phyloP scores from a whole-genome alignment of 2,113 vertebrate species.

The Myotis lucifugus region DNA sequence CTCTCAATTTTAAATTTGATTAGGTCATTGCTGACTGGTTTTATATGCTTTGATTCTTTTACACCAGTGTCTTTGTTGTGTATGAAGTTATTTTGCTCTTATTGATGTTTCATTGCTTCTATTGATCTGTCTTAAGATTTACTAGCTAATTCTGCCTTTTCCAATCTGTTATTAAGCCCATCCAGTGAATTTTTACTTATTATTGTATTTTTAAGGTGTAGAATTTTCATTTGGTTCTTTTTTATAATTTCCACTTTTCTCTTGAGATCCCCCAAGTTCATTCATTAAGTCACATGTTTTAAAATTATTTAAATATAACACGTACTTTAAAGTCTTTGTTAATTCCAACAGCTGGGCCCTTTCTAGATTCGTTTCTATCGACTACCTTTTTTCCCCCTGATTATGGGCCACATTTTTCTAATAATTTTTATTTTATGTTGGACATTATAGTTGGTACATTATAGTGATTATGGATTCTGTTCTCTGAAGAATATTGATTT shows the following conservation, averaged over 20 bases:
- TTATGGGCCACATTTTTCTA: background rate
- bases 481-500: constrained; percentile 13
- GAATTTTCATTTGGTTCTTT: constrained; percentile 1
- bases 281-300: constrained; percentile 1
- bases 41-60: constrained; percentile 1
- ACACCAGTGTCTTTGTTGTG: background rate
- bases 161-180: background rate
- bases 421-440: background rate
- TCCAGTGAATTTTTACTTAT: constrained; percentile 22
- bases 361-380: background rate
- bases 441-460: background rate
- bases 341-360: background rate
- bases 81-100: background rate
- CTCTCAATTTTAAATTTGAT: constrained; percentile 20
- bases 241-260: constrained; percentile 10
- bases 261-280: background rate
- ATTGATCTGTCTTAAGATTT: background rate
- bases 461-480: constrained; percentile 4
- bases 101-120: background rate
- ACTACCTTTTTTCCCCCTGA: background rate
- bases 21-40: constrained; percentile 2
- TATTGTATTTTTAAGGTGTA: constrained; percentile 16
- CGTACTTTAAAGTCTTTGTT: background rate
- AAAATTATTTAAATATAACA: constrained; percentile 1
- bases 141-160: background rate